Base-by-base conservation (phyloP, 1,140 invertebrate species). In the Campodea augens region DNA sequence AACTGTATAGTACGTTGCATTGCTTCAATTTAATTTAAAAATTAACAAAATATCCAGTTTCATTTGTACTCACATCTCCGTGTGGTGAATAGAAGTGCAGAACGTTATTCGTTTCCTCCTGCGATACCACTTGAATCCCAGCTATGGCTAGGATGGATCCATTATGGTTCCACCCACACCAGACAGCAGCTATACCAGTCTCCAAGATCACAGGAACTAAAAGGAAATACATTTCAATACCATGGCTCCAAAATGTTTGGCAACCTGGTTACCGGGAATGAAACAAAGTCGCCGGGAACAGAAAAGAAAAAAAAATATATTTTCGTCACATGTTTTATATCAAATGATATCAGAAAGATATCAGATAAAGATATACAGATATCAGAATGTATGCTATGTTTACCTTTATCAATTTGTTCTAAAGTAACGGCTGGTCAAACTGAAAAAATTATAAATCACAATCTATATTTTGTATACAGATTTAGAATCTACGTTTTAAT, bases 91-190 rank as follows among this genome's bases (percentile, higher is more conserved):
- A 93, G 59, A 98, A 95, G 52, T 89, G 82, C 3, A 97, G 77
- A 27, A 86, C 75, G 67, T 96, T 96, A 0, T 15, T 15, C 27
- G 27, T 7, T 7, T 32, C 27, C 27, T 32, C 27, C 27, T 32
- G 7, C 27, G 62, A 48, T 52, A 75, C 73, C 38, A n/a, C n/a
- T n/a, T n/a, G n/a, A n/a, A 73, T 71, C 1, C 91, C 92, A 29
- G 84, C 80, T 3, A 92, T 74, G 1, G 89, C 92, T 21, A 97
- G 52, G 1, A 95, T 66, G 38, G 75, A 79, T 0, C 92, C 92
- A 56, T 81, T 81, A 54, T 86, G 84, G 61, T 93, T 95, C 90
- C 92, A 98, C 48, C 75, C 71, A 46, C 84, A 80, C 57, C 78
- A 78, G 23, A 77, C 73, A 1, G 82, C 75, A n/a, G 67, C 71